Conservation (phyloP, 2,797 vertebrate species). For the Agapornis canus region DNA sequence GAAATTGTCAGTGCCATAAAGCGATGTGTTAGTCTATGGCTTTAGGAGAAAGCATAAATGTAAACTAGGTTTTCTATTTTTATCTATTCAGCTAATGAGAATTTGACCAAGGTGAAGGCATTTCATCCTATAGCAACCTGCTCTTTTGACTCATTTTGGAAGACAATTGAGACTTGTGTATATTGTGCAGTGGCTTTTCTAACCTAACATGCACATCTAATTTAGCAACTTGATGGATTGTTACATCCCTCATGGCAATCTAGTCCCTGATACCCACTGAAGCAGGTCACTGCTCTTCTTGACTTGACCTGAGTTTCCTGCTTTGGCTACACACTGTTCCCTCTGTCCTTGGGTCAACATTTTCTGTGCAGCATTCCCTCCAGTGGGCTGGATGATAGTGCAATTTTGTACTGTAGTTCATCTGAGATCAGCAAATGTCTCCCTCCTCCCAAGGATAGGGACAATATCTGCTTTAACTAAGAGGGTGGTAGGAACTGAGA, state of each 20-base stretch:
- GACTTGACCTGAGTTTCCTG: background rate
- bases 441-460: background rate
- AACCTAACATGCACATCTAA: background rate
- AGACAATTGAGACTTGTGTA: background rate
- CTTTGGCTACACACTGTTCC: background rate
- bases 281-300: background rate
- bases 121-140: background rate
- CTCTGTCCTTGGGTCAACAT: too few relatives aligned
- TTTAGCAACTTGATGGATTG: background rate
- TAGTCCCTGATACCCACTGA: background rate
- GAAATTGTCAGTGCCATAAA: background rate
- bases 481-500: background rate
- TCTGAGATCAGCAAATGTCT: background rate
- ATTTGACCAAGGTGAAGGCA: background rate
- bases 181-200: background rate
- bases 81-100: background rate
- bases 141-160: background rate
- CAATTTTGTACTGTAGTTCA: background rate
- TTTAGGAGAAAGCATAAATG: slow-evolving; percentile 12
- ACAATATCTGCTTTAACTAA: background rate
- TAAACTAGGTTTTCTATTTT: background rate
- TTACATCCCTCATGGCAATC: background rate
- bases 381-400: background rate
- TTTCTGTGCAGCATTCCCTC: too few relatives aligned
- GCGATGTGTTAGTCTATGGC: background rate